These are phyloP conservation scores for Xylocampa areola DNA, from an alignment of 2,888 invertebrate genomes.

Conservation along the genomic window DNA sequence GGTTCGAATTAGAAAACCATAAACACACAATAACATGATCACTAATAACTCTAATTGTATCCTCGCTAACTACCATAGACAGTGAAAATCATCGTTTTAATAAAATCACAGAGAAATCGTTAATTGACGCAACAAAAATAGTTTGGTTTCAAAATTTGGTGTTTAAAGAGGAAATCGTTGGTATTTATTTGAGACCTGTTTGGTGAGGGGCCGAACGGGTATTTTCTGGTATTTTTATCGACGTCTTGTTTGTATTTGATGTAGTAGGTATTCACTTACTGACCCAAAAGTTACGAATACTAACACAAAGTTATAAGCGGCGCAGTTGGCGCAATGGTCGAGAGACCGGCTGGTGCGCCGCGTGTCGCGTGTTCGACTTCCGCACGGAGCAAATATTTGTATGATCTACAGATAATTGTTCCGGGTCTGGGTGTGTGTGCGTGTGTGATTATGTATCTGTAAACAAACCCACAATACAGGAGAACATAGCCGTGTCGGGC, in stretches of 20 bases:
- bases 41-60: conserved; percentile 8
- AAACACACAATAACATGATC: conserved; percentile 13
- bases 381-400: too few species aligned
- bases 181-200: conserved; percentile 25
- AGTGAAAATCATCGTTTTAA: conserved; percentile 18
- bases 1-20: conserved; percentile 27
- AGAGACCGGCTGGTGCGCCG: too few species aligned
- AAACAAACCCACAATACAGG: too few species aligned
- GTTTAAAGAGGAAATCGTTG: conserved; percentile 27
- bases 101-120: conserved; percentile 37
- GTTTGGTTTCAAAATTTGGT: conserved; percentile 13
- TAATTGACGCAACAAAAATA: conserved; percentile 46
- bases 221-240: conserved; percentile 6
- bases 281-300: background rate
- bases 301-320: background rate
- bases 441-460: too few species aligned
- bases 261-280: background rate
- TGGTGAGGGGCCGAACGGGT: conserved; percentile 17
- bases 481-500: too few species aligned
- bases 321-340: too few species aligned
- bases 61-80: conserved; percentile 25
- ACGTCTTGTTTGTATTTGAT: conserved; percentile 10
- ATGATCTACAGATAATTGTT: too few species aligned
- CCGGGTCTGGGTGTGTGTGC: too few species aligned
- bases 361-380: too few species aligned